Conservation (phyloP, 2,797 vertebrate species). For the Onychomys torridus region DNA sequence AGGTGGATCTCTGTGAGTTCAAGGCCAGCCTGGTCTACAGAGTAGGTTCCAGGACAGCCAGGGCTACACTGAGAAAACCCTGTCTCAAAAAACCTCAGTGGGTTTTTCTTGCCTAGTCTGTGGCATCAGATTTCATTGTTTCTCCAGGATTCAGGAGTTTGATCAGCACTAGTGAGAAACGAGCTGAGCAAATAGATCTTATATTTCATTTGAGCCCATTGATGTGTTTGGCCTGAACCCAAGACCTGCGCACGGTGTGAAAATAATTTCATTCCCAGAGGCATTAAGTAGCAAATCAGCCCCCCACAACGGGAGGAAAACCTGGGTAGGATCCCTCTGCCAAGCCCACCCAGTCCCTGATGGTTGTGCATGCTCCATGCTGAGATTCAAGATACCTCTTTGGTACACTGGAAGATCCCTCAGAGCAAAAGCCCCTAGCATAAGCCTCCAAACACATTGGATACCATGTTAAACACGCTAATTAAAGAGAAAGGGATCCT, state of each 20-base stretch:
- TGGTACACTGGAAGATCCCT: neutral
- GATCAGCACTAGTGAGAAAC: neutral
- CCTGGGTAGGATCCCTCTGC: conserved; percentile 4
- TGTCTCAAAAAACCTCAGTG: neutral
- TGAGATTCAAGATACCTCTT: neutral
- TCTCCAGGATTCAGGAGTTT: conserved; percentile 7
- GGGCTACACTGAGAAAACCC: neutral
- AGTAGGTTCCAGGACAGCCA: neutral
- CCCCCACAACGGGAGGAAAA: conserved; percentile 41
- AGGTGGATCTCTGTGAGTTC: neutral
- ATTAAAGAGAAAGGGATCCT: neutral
- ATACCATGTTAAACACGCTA: neutral
- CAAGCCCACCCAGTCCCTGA: neutral
- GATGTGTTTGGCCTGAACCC: neutral
- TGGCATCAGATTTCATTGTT: neutral
- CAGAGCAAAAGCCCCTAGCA: neutral
- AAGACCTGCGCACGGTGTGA: neutral
- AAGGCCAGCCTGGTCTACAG: neutral
- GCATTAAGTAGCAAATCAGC: conserved; percentile 27
- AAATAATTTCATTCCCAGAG: conserved; percentile 53
- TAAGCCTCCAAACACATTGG: neutral
- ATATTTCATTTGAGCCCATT: neutral
- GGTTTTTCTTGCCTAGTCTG: conserved; percentile 47
- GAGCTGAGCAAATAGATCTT: conserved; percentile 25
- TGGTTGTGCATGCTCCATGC: neutral